Evolutionary conservation across 2,113 vertebrate genomes (phyloP).

Genomic region (Ranitomeya imitator): DNA sequence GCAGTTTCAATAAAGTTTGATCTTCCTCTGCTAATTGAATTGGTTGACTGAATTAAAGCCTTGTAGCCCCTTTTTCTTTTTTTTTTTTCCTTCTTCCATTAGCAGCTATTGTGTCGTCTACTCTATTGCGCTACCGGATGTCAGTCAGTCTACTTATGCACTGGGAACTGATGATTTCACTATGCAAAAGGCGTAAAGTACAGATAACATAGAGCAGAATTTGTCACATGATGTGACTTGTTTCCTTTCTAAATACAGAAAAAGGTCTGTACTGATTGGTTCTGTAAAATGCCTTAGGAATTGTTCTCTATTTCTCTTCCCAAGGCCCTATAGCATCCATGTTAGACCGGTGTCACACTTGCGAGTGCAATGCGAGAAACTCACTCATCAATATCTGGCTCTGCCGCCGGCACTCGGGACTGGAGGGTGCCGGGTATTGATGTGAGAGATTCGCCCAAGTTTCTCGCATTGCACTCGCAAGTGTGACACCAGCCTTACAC

Average conservation of each 20-base stretch:
- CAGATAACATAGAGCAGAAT: not conserved
- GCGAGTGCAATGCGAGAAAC: too few relatives aligned
- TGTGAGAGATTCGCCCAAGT: too few relatives aligned
- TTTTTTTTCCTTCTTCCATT: not conserved
- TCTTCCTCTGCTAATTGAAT: slow-evolving; percentile 89
- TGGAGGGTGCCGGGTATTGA: too few relatives aligned
- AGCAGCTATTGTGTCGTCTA: not conserved
- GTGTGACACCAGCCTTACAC: too few relatives aligned
- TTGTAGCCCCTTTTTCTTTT: not conserved
- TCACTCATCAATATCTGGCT: too few relatives aligned
- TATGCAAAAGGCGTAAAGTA: not conserved
- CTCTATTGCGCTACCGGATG: not conserved
- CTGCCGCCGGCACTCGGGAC: too few relatives aligned
- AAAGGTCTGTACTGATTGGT: not conserved
- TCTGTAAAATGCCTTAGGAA: too few relatives aligned
- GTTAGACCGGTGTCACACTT: too few relatives aligned
- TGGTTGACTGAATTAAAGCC: slow-evolving; percentile 49
- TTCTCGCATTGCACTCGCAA: too few relatives aligned
- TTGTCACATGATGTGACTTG: not conserved
- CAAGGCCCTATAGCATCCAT: too few relatives aligned
- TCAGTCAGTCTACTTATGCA: not conserved
- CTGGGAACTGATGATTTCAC: not conserved
- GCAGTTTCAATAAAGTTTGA: slow-evolving; percentile 99
- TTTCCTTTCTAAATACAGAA: too few relatives aligned
- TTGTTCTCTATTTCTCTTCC: too few relatives aligned